Conservation (phyloP, 2,113 vertebrate genomes). For the Lynx canadensis region DNA sequence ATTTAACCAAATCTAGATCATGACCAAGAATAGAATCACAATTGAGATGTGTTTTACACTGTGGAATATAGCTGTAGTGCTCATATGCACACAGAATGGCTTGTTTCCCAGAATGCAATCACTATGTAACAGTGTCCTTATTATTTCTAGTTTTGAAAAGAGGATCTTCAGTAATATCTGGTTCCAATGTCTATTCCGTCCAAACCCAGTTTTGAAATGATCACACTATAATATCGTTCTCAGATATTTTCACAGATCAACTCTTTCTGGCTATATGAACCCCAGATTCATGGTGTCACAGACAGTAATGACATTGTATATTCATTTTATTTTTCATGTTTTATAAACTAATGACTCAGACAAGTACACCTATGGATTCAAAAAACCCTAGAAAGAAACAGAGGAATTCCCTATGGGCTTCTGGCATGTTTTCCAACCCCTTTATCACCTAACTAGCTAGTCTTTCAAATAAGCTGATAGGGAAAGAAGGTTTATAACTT, state of each 20-base stretch:
- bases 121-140: constrained; percentile 43
- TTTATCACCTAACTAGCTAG: constrained; percentile 31
- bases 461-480: constrained; percentile 30
- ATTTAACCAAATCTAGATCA: constrained; percentile 66
- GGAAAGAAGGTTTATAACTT: constrained; percentile 31
- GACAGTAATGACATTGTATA: background rate
- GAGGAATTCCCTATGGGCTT: background rate
- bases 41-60: constrained; percentile 39
- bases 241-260: constrained; percentile 50
- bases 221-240: background rate
- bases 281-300: background rate
- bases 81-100: constrained; percentile 61
- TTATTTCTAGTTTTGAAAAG: constrained; percentile 57
- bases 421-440: background rate
- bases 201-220: constrained; percentile 33
- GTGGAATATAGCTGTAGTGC: background rate
- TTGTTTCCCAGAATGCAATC: constrained; percentile 64
- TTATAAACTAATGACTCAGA: constrained; percentile 32
- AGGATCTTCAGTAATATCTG: constrained; percentile 33
- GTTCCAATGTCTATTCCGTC: background rate
- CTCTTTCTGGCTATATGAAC: background rate
- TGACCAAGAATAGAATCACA: constrained; percentile 60
- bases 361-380: background rate
- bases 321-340: constrained; percentile 47
- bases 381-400: constrained; percentile 45